Base-by-base conservation (phyloP, 2,888 invertebrate species). In the Agrotis segetum region DNA sequence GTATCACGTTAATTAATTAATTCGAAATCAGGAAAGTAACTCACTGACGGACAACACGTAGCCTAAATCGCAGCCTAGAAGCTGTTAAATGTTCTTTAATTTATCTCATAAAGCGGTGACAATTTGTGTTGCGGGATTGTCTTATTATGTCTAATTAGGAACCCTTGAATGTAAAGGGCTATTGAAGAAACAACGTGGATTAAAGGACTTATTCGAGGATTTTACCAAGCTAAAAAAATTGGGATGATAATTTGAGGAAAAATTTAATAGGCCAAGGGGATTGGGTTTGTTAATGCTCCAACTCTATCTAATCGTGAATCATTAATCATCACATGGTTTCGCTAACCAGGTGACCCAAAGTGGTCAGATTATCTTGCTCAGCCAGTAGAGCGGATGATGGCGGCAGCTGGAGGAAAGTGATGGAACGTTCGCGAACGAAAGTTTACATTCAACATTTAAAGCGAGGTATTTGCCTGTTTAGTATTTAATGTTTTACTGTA, bases 381-480 rank as follows among this genome's bases (percentile, higher is more conserved):
- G 67, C 62, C 86, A 84, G 61, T 70, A 52, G 85, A 85, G 75
- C 82, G 81, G 52, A 77, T 82, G 70, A 85, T 81, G 63, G 46
- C 17, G 64, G 40, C 82, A 82, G 86, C 53, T 84, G 84, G 17
- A 53, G 64, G 73, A 73, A 81, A 83, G 77, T 77, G 67, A 50
- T 67, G 72, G 72, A 59, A 65, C 53, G 59, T 29, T 65, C n/a
- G 63, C 40, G 55, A 79, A 55, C 68, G 80, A 81, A 83, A 81
- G 83, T 81, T 47, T 61, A 79, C 61, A 80, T 73, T 79, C 66
- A 55, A 40, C 63, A 16, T 49, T 19, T 21, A 58, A n/a, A 67
- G 40, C 66, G 44, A 63, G 58, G 21, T 34, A 56, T 61, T 68
- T 66, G 62, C n/a, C 53, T 34, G 47, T 55, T 75, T 52, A 49